Base-by-base conservation (phyloP, 2,888 invertebrate genomes). In the Polylopha cassiicola region DNA sequence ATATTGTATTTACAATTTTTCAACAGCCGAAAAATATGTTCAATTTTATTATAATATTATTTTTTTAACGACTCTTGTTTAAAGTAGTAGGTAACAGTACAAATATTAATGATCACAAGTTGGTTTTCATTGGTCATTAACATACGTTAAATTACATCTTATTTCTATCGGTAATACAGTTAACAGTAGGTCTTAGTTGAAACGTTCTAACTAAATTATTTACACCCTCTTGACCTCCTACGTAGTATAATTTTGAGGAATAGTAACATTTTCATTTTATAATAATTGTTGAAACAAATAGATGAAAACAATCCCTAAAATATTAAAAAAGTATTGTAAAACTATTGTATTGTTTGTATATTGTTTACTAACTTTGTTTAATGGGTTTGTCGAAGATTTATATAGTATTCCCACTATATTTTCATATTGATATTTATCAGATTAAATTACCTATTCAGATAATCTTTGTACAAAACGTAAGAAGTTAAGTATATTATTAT, bases 41-140 rank as follows among this genome's bases (percentile, higher is more conserved):
- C 71, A 84, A 78, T 84, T 82, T 82, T 82, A 70, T 61, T 55
- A 77, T 81, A 77, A 78, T 82, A 80, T 80, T 81, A 78, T 79
- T 84, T 81, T n/a, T 79, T 86, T 85, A 86, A 85, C 86, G 86
- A 85, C 85, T 86, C 81, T 86, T 86, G 86, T 85, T 82, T 44
- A 50, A 82, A 85, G 85, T 85, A 85, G 84, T 85, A 85, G 85
- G 85, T 85, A 85, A 86, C 86, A 86, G 86, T 86, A 86, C 86
- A 86, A 86, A 86, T 86, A 86, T 86, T 85, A 85, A 84, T 86
- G 86, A 86, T 86, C 86, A 86, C 86, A 86, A 86, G 85, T 86
- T 84, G 86, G 86, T 86, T 86, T 86, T 86, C 86, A 86, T 86
- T 86, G 86, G 86, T 86, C 86, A 86, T 85, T 86, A 86, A 85